Base-by-base conservation (phyloP, 2,888 invertebrate species). In the Mamestra brassicae region DNA sequence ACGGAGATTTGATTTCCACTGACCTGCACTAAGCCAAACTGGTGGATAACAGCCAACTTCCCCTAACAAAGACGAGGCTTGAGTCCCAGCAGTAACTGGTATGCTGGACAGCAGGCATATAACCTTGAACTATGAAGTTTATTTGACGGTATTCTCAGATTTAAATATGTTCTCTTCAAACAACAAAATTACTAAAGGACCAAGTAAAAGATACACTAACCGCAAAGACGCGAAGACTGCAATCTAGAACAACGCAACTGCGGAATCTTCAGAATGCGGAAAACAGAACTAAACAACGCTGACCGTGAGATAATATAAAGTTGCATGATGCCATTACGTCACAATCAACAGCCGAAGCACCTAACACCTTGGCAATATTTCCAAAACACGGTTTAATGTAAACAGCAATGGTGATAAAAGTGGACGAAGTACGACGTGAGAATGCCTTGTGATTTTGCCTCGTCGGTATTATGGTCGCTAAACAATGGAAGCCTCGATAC, bases 401-500 rank as follows among this genome's bases (percentile, higher is more conserved):
- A 86, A 87, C 87, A 69, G 63, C 26, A 73, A 63, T 77, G 66
- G 80, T 83, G 79, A 85, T 87, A 89, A 88, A 88, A 84, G 77
- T 73, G 65, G 61, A 69, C 58, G 73, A 75, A 54, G 70, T 69
- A 54, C 36, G 57, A 66, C 84, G 90, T 92, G 91, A 74, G 93
- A 91, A 90, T 71, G 72, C 60, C 76, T 77, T 66, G 73, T 77
- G 65, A 57, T 80, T 80, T 76, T 70, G 80, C 74, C 74, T 74
- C 71, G 69, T 74, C 64, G 54, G 68, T 78, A 62, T 68, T 70
- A 85, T 82, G 81, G 77, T 75, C 65, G 69, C 45, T 67, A 77
- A 87, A 91, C 92, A 91, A 94, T 93, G 93, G 84, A 73, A 17
- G 72, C 75, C 74, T 78, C 84, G 81, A 74, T 81, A 76, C 71